These are phyloP conservation scores for Danio kyathit DNA, from an alignment of 2,797 vertebrate species.

Conservation along the genomic window DNA sequence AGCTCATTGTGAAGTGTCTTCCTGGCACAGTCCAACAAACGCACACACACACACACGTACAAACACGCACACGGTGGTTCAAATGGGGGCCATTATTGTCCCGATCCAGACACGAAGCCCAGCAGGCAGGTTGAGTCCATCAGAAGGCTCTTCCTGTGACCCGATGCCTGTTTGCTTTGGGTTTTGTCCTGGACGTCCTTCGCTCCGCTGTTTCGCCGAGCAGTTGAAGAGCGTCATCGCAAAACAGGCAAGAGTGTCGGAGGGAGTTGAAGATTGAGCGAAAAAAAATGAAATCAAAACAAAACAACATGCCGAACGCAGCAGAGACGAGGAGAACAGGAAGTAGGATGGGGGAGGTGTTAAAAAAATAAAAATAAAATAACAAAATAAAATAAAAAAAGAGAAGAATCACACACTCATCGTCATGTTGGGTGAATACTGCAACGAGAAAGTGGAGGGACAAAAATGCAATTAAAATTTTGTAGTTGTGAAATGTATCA, in stretches of 20 bases:
- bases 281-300: not conserved
- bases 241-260: constrained; percentile 63
- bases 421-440: constrained; percentile 88
- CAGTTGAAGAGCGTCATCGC: constrained; percentile 72
- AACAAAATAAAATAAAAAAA: constrained; percentile 73
- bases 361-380: constrained; percentile 71
- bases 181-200: constrained; percentile 74
- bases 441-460: constrained; percentile 71
- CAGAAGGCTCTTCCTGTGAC: constrained; percentile 68
- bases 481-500: no score
- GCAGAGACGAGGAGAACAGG: constrained; percentile 33
- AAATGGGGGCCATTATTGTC: constrained; percentile 65
- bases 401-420: constrained; percentile 89
- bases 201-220: constrained; percentile 74
- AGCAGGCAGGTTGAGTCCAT: constrained; percentile 57
- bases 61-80: constrained; percentile 58
- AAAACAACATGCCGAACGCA: constrained; percentile 31
- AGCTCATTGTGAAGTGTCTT: constrained; percentile 60
- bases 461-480: constrained; percentile 38
- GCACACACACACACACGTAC: constrained; percentile 26
- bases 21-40: constrained; percentile 53
- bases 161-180: constrained; percentile 71
- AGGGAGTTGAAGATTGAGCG: constrained; percentile 5
- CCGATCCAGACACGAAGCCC: constrained; percentile 66
- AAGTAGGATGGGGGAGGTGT: constrained; percentile 65